phyloP scores from a whole-genome alignment of 2,888 invertebrate genomes.

The Tachina lurida region DNA sequence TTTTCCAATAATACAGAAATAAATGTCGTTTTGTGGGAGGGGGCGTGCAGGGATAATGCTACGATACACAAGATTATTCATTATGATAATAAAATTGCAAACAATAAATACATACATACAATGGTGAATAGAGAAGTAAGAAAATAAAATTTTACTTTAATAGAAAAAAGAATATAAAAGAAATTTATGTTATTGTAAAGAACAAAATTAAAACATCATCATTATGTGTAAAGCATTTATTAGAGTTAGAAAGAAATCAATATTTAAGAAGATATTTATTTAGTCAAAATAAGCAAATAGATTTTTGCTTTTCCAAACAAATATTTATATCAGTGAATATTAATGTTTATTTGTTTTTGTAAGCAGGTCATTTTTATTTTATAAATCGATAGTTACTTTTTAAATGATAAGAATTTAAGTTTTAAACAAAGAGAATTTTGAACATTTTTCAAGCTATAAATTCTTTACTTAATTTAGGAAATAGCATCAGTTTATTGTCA shows the following conservation, averaged over 20 bases:
- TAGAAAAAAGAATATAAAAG: slow-evolving; percentile 1
- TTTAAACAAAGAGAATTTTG: slow-evolving; percentile 5
- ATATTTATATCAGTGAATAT: neutral
- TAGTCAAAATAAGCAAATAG: slow-evolving; percentile 1
- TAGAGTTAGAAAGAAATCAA: slow-evolving; percentile 40
- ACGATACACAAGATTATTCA: slow-evolving; percentile 49
- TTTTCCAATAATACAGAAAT: slow-evolving; percentile 27
- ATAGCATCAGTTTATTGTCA: slow-evolving; percentile 16
- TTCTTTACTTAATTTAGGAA: neutral
- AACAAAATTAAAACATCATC: neutral
- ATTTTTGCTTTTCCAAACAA: neutral
- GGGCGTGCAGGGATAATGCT: neutral
- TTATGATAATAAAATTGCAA: slow-evolving; percentile 66
- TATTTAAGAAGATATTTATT: slow-evolving; percentile 49
- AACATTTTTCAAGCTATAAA: slow-evolving; percentile 41
- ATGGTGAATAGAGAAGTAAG: slow-evolving; percentile 12
- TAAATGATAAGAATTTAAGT: slow-evolving; percentile 33
- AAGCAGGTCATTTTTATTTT: slow-evolving; percentile 37
- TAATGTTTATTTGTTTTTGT: neutral
- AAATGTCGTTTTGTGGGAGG: neutral
- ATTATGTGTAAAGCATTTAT: slow-evolving; percentile 2
- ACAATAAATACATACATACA: slow-evolving; percentile 22
- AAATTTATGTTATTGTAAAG: slow-evolving; percentile 44
- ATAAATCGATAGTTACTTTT: neutral
- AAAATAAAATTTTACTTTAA: neutral